These are phyloP conservation scores for Monochamus saltuarius DNA, from an alignment of 1,140 invertebrate species.

Conservation along the genomic window DNA sequence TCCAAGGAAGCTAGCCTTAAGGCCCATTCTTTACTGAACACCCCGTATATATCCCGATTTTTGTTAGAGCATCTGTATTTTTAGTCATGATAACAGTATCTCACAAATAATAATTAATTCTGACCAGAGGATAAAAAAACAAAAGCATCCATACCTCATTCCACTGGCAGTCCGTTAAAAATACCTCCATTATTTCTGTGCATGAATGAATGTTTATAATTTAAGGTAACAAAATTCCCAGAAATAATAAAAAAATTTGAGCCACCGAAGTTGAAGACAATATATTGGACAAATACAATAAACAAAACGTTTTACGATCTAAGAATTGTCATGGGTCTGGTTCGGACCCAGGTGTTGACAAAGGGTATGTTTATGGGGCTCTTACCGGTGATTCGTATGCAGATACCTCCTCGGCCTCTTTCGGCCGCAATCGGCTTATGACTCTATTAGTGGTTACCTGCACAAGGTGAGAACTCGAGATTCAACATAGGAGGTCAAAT, in stretches of 20 bases:
- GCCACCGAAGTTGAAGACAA: constrained; percentile 35
- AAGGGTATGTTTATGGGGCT: constrained; percentile 42
- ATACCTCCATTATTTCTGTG: constrained; percentile 1
- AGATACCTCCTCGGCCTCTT: constrained; percentile 27
- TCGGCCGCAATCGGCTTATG: constrained; percentile 24
- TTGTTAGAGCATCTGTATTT: too few relatives aligned
- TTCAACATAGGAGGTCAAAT: constrained; percentile 31
- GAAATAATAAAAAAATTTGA: constrained; percentile 29
- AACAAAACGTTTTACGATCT: constrained; percentile 29
- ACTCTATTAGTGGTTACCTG: constrained; percentile 34
- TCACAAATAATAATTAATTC: too few relatives aligned
- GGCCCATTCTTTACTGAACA: too few relatives aligned
- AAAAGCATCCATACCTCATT: too few relatives aligned
- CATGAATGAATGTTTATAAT: constrained; percentile 11
- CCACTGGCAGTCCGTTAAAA: neutral
- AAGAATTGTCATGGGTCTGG: constrained; percentile 27
- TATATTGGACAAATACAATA: constrained; percentile 47
- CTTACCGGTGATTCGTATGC: constrained; percentile 40
- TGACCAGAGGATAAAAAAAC: too few relatives aligned
- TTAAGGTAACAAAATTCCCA: constrained; percentile 17
- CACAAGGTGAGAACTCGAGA: constrained; percentile 28
- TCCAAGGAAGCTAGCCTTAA: too few relatives aligned
- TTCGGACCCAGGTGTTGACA: constrained; percentile 42
- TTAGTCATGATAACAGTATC: too few relatives aligned
- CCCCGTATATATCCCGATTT: too few relatives aligned